Percentiles rank a stretch among this genome's conserved stretches.
Evolutionary conservation across 1,140 invertebrate species (phyloP).

Genomic region (Delia radicum): DNA sequence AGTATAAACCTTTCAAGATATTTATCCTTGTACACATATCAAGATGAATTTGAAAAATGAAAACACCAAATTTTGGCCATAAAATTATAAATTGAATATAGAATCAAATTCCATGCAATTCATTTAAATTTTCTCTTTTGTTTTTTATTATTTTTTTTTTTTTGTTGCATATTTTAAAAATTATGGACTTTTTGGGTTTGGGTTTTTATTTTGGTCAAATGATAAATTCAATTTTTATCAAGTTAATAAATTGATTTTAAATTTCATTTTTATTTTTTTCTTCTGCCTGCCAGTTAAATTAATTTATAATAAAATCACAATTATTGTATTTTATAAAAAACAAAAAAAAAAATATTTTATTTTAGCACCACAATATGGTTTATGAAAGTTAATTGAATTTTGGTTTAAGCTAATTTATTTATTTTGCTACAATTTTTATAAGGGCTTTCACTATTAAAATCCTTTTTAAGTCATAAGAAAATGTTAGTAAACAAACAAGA

Average conservation of each 20-base stretch:
- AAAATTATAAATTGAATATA: constrained; percentile 17
- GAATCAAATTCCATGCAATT: background rate
- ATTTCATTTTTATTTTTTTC: too few species aligned
- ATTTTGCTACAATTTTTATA: too few species aligned
- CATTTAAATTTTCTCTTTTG: background rate
- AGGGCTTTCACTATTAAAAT: too few species aligned
- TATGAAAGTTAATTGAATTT: too few species aligned
- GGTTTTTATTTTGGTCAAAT: background rate
- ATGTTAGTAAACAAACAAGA: too few species aligned
- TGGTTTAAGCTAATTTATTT: too few species aligned
- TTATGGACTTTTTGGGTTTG: background rate
- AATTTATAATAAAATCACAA: too few species aligned
- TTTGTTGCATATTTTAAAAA: background rate
- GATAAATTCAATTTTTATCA: background rate
- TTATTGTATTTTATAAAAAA: too few species aligned
- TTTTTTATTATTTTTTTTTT: background rate
- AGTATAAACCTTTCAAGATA: background rate
- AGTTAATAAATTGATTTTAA: background rate
- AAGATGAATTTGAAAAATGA: constrained; percentile 18
- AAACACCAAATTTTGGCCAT: background rate
- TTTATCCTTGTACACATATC: background rate
- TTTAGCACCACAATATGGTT: too few species aligned
- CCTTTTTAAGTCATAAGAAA: too few species aligned
- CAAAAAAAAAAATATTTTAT: too few species aligned
- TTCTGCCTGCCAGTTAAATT: background rate